These are phyloP conservation scores for Gorsachius goisagi DNA, from an alignment of 2,113 vertebrate species.

Conservation along the genomic window DNA sequence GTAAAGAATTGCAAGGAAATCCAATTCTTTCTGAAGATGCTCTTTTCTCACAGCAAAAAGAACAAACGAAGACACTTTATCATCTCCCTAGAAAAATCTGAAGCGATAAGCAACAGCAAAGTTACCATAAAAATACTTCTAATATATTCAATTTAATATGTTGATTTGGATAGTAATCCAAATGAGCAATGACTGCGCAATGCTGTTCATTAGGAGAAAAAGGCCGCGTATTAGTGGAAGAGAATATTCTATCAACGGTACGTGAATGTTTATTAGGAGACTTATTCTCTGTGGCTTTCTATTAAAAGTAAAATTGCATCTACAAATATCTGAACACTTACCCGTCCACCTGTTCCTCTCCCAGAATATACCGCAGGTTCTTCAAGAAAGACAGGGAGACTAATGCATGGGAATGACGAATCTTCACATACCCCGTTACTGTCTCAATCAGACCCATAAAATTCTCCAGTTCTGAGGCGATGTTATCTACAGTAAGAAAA, in stretches of 20 bases:
- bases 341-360: conserved; percentile 91
- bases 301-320: neutral
- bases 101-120: neutral
- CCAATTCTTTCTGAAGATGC: neutral
- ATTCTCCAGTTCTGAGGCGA: conserved; percentile 95
- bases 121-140: neutral
- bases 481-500: conserved; percentile 81
- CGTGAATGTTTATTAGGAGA: neutral
- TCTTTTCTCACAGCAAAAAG: neutral
- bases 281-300: neutral
- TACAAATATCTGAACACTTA: conserved; percentile 55
- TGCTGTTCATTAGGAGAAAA: neutral
- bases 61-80: neutral
- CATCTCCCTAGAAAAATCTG: neutral
- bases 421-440: conserved; percentile 94
- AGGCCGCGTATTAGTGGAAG: fast-evolving
- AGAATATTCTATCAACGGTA: neutral
- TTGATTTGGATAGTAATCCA: neutral
- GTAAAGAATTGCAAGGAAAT: neutral
- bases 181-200: neutral
- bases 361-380: conserved; percentile 89
- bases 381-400: conserved; percentile 95
- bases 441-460: conserved; percentile 97
- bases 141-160: neutral
- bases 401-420: conserved; percentile 92